Percentiles rank a stretch among this genome's conserved stretches.
Evolutionary conservation across 2,888 invertebrate species (phyloP).

Genomic region (Perdita meconis): DNA sequence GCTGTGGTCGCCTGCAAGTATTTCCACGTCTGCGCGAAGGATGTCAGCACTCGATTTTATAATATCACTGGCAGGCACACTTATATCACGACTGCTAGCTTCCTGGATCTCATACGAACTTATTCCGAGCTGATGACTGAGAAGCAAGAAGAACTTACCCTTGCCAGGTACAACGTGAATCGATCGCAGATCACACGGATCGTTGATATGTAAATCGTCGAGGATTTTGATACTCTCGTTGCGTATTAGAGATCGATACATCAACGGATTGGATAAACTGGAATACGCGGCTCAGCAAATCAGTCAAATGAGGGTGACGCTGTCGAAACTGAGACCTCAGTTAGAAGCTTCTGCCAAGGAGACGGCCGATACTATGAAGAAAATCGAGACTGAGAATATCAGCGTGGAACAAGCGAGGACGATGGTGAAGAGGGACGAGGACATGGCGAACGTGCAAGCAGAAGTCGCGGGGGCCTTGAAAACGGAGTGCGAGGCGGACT

Average conservation of each 20-base stretch:
- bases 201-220: too few relatives aligned
- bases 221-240: too few relatives aligned
- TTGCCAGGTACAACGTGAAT: conserved; percentile 85
- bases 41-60: conserved; percentile 88
- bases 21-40: conserved; percentile 92
- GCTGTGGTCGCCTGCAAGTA: conserved; percentile 93
- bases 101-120: conserved; percentile 91
- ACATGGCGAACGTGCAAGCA: conserved; percentile 87
- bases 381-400: conserved; percentile 86
- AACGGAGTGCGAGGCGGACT: conserved; percentile 88
- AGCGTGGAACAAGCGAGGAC: conserved; percentile 86
- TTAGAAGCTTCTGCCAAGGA: conserved; percentile 82
- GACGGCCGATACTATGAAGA: conserved; percentile 85
- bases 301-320: conserved; percentile 80
- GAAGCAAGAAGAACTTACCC: conserved; percentile 90
- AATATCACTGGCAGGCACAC: conserved; percentile 89
- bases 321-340: conserved; percentile 82
- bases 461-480: conserved; percentile 86
- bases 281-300: conserved; percentile 87
- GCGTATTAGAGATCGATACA: conserved; percentile 84
- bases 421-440: conserved; percentile 87
- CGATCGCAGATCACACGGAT: too few relatives aligned
- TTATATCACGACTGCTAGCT: conserved; percentile 94
- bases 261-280: conserved; percentile 87
- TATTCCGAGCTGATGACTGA: conserved; percentile 89